Percentiles rank a stretch among this genome's conserved stretches.
Conservation (phyloP, 2,113 vertebrate species). For the Colaptes auratus region DNA sequence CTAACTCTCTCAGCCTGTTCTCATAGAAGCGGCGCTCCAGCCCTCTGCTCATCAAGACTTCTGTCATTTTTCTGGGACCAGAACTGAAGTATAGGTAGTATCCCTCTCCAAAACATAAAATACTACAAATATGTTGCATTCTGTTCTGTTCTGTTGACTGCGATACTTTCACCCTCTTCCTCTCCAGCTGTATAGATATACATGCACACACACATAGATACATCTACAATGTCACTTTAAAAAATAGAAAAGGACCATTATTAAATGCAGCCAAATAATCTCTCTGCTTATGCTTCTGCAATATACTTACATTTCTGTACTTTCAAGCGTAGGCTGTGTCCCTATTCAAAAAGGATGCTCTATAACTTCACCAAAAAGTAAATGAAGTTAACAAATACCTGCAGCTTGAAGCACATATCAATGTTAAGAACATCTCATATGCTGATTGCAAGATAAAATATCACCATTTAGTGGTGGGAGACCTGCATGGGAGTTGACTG, state of each 20-base stretch:
- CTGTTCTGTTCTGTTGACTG: neutral
- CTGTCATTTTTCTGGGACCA: neutral
- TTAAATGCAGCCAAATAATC: neutral
- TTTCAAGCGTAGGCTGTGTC: neutral
- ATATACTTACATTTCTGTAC: neutral
- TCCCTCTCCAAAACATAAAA: neutral
- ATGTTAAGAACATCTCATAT: neutral
- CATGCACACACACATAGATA: neutral
- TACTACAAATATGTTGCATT: neutral
- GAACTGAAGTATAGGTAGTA: neutral
- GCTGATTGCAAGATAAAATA: conserved; percentile 32
- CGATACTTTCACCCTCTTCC: neutral
- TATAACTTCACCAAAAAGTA: neutral
- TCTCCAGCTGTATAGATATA: neutral
- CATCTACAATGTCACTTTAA: neutral
- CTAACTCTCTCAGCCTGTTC: too few species aligned
- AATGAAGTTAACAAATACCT: neutral
- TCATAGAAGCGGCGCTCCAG: too few species aligned
- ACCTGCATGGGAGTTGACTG: neutral
- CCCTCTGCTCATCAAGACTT: neutral
- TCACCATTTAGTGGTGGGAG: conserved; percentile 26
- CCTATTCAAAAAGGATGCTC: neutral
- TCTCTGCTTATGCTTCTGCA: neutral
- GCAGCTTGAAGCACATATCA: conserved; percentile 13
- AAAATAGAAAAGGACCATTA: fast-evolving